These are phyloP conservation scores for Tortricodes alternella DNA, from an alignment of 2,888 invertebrate species.

Conservation along the genomic window DNA sequence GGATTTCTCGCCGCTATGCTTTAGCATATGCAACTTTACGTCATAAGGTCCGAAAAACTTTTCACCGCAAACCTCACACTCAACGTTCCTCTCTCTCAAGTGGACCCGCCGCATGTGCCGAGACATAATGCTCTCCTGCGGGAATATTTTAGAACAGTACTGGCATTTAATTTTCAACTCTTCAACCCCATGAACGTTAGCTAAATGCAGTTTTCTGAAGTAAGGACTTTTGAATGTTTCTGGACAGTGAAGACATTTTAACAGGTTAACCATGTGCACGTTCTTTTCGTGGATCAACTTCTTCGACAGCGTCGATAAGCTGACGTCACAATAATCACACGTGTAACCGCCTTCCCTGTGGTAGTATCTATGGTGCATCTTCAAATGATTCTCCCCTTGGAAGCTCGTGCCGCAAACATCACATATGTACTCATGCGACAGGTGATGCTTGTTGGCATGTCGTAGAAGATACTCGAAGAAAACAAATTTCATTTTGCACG, in stretches of 20 bases:
- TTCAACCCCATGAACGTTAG: conserved; percentile 69
- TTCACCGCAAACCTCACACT: conserved; percentile 72
- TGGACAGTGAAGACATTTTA: conserved; percentile 68
- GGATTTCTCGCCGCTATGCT: conserved; percentile 80
- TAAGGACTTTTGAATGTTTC: conserved; percentile 75
- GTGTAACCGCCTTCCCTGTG: conserved; percentile 71
- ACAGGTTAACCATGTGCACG: conserved; percentile 64
- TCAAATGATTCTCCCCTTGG: conserved; percentile 74
- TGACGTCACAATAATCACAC: conserved; percentile 75
- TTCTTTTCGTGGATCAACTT: conserved; percentile 74
- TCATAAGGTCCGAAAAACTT: conserved; percentile 73
- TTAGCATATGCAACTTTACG: conserved; percentile 75
- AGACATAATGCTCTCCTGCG: conserved; percentile 82
- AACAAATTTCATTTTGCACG: conserved; percentile 69
- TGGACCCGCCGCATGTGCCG: conserved; percentile 84
- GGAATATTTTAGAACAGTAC: conserved; percentile 73
- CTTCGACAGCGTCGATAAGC: conserved; percentile 68
- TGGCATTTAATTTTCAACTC: conserved; percentile 75
- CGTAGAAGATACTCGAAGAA: conserved; percentile 72
- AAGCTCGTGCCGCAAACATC: conserved; percentile 76
- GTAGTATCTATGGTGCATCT: conserved; percentile 75
- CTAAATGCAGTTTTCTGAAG: conserved; percentile 68
- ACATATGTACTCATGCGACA: conserved; percentile 74
- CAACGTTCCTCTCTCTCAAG: conserved; percentile 72
- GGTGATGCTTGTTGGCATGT: conserved; percentile 72